Percentiles rank a stretch among this genome's conserved stretches.
Evolutionary conservation across 2,797 vertebrate genomes (phyloP).

Genomic region (Falco cherrug): DNA sequence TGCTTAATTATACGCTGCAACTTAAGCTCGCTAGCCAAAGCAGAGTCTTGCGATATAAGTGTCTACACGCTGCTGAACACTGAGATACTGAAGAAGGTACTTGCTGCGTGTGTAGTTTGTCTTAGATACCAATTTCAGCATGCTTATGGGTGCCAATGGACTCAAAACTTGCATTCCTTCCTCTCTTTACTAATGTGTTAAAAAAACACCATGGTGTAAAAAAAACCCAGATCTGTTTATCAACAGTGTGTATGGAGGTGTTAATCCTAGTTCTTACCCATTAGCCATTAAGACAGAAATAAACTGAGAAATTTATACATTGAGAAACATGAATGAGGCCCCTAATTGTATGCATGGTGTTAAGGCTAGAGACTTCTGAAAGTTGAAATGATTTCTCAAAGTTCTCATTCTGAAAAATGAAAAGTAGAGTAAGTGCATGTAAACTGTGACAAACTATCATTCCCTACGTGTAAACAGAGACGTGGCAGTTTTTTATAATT

Average conservation of each 20-base stretch:
- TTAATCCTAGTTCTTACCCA: not conserved
- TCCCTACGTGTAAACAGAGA: not conserved
- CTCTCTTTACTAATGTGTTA: not conserved
- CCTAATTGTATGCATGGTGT: not conserved
- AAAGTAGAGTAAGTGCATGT: not conserved
- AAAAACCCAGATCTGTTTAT: not conserved
- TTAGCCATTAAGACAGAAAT: not conserved
- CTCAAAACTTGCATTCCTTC: not conserved
- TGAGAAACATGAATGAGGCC: not conserved
- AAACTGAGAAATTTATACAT: conserved; percentile 16
- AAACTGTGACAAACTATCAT: not conserved
- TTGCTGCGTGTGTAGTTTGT: not conserved
- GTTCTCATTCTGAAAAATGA: not conserved
- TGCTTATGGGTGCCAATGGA: not conserved
- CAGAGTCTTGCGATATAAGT: conserved; percentile 88
- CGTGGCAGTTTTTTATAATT: not conserved
- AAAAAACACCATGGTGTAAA: not conserved
- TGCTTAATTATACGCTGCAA: conserved; percentile 89
- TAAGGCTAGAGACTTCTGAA: not conserved
- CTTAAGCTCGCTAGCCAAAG: conserved; percentile 88
- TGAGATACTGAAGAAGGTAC: conserved; percentile 94
- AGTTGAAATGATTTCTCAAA: not conserved
- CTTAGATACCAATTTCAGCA: not conserved
- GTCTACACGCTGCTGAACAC: conserved; percentile 93
- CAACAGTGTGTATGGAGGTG: not conserved